These are phyloP conservation scores for Hemibagrus wyckioides DNA, from an alignment of 2,113 vertebrate genomes.

Conservation along the genomic window DNA sequence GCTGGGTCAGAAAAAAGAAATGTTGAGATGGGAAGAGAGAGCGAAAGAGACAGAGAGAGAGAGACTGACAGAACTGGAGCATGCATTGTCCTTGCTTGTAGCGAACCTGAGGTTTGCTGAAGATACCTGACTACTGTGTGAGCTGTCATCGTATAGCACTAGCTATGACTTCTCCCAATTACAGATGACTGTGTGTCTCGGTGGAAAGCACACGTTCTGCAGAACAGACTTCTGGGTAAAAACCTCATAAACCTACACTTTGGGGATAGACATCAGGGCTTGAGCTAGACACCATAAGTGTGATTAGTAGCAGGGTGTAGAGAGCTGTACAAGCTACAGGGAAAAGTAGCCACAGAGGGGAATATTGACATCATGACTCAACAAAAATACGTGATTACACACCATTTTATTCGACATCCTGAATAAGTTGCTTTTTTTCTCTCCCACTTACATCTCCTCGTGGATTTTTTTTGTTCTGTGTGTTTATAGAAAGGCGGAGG, in stretches of 20 bases:
- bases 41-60: background rate
- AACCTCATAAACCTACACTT: background rate
- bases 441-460: background rate
- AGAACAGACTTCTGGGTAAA: background rate
- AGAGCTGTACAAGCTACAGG: conserved; percentile 4
- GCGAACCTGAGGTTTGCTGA: conserved; percentile 37
- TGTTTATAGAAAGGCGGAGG: background rate
- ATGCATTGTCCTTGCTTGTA: conserved; percentile 4
- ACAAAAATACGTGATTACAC: background rate
- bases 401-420: background rate
- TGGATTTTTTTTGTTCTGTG: conserved; percentile 3
- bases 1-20: background rate
- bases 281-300: background rate
- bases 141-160: conserved; percentile 20
- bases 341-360: conserved; percentile 18
- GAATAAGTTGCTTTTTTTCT: background rate
- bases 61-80: background rate
- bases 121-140: conserved; percentile 52
- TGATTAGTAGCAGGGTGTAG: background rate
- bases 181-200: background rate
- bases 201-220: background rate
- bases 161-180: background rate
- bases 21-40: too few relatives aligned
- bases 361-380: conserved; percentile 12
- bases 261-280: background rate